These are phyloP conservation scores for Malacosoma neustria DNA, from an alignment of 2,888 invertebrate genomes.

Conservation along the genomic window DNA sequence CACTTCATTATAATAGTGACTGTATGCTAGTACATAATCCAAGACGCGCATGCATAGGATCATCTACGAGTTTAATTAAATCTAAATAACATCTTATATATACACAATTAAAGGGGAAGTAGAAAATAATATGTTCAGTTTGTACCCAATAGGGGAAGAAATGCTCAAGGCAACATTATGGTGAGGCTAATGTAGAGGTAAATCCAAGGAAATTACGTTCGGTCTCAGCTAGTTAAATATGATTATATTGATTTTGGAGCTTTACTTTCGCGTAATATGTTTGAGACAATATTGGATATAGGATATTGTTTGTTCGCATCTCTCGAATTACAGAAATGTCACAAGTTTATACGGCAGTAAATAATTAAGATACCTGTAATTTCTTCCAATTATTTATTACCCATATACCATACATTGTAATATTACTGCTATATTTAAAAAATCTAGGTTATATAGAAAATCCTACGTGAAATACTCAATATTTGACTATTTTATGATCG, in stretches of 20 bases:
- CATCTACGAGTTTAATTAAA: conserved; percentile 53
- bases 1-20: too few relatives aligned
- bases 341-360: too few relatives aligned
- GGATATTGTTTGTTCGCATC: conserved; percentile 25
- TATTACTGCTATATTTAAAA: too few relatives aligned
- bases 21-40: too few relatives aligned
- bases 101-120: conserved; percentile 28
- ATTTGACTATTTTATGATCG: too few relatives aligned
- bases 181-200: conserved; percentile 28
- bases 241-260: conserved; percentile 44
- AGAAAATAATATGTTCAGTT: conserved; percentile 8
- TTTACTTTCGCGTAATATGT: conserved; percentile 30
- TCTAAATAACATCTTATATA: conserved; percentile 41
- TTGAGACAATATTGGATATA: conserved; percentile 36
- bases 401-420: too few relatives aligned
- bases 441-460: too few relatives aligned
- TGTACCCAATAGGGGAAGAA: conserved; percentile 18
- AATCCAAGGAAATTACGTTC: conserved; percentile 35
- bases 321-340: conserved; percentile 9
- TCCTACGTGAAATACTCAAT: too few relatives aligned
- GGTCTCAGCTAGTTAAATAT: conserved; percentile 35
- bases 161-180: conserved; percentile 25
- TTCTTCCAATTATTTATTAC: too few relatives aligned
- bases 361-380: too few relatives aligned
- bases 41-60: too few relatives aligned